These are phyloP conservation scores for Anticlea derivata DNA, from an alignment of 2,888 invertebrate species.

Conservation along the genomic window DNA sequence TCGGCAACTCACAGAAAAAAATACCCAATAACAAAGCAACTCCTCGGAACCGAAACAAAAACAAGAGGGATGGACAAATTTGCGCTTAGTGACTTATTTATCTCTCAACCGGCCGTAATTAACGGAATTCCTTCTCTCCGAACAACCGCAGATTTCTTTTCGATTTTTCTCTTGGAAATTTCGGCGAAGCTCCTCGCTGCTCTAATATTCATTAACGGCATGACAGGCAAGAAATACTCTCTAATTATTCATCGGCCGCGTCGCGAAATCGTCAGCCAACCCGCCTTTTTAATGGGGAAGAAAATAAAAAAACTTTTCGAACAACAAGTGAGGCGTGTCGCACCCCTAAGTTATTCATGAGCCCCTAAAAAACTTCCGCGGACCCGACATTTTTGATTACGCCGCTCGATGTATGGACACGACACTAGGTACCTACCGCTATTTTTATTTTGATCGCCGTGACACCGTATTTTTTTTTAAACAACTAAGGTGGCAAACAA, in stretches of 20 bases:
- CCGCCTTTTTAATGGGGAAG: constrained; percentile 69
- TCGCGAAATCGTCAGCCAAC: constrained; percentile 72
- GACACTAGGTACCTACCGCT: constrained; percentile 26
- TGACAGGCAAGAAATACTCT: constrained; percentile 78
- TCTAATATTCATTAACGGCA: constrained; percentile 79
- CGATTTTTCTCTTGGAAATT: constrained; percentile 49
- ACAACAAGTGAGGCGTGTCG: constrained; percentile 76
- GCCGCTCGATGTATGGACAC: constrained; percentile 43
- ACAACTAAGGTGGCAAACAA: no score
- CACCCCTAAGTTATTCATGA: constrained; percentile 74
- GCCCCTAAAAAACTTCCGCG: constrained; percentile 57
- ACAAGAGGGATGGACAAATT: constrained; percentile 75
- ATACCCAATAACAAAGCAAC: constrained; percentile 70
- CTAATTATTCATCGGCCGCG: constrained; percentile 79
- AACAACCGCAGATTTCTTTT: constrained; percentile 66
- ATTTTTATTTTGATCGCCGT: constrained; percentile 21
- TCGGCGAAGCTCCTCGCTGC: constrained; percentile 38
- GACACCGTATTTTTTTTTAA: background rate
- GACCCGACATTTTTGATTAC: constrained; percentile 66
- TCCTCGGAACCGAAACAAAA: constrained; percentile 64
- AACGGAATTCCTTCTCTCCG: constrained; percentile 62
- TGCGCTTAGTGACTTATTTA: constrained; percentile 77
- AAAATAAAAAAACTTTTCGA: constrained; percentile 75
- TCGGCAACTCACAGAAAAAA: constrained; percentile 54
- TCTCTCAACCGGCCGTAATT: constrained; percentile 67